A percentile compares a stretch with the other conserved stretches of the same genome.
Conservation (phyloP, 2,888 invertebrate genomes). For the Ischnus inquisitorius region DNA sequence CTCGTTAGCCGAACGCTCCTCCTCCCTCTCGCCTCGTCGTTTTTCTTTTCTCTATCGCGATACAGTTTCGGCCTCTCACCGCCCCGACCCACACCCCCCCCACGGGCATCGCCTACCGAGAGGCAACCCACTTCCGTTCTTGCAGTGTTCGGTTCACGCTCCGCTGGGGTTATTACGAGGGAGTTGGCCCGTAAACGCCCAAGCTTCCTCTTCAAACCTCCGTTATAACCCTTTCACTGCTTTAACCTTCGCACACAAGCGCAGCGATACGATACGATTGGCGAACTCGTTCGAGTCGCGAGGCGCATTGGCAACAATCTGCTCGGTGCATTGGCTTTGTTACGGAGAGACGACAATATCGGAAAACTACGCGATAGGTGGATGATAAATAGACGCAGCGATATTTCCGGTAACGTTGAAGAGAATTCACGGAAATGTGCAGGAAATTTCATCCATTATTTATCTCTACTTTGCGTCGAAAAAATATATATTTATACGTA, state of each 20-base stretch:
- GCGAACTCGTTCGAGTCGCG: conserved; percentile 42
- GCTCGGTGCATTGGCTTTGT: conserved; percentile 2
- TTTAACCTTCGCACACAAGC: conserved; percentile 10
- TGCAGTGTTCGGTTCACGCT: conserved; percentile 52
- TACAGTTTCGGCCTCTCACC: background rate
- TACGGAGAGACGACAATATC: conserved; percentile 4
- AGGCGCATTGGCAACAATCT: background rate
- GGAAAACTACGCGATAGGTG: background rate
- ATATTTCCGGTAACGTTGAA: background rate
- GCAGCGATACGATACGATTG: conserved; percentile 47
- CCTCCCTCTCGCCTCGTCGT: background rate
- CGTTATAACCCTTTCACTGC: background rate
- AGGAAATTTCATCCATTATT: background rate
- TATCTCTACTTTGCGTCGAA: too few relatives aligned
- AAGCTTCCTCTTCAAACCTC: conserved; percentile 34
- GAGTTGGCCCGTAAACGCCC: conserved; percentile 55
- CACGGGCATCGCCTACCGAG: background rate
- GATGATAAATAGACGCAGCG: background rate
- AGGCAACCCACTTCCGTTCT: conserved; percentile 52
- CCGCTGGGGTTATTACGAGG: conserved; percentile 55
- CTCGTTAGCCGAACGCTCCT: conserved; percentile 31
- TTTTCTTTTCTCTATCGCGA: background rate
- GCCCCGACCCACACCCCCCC: background rate
- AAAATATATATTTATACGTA: too few relatives aligned
- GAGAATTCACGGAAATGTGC: background rate